These are phyloP conservation scores for Pangasius sanitwongsei DNA, from an alignment of 2,797 vertebrate genomes.

Conservation along the genomic window DNA sequence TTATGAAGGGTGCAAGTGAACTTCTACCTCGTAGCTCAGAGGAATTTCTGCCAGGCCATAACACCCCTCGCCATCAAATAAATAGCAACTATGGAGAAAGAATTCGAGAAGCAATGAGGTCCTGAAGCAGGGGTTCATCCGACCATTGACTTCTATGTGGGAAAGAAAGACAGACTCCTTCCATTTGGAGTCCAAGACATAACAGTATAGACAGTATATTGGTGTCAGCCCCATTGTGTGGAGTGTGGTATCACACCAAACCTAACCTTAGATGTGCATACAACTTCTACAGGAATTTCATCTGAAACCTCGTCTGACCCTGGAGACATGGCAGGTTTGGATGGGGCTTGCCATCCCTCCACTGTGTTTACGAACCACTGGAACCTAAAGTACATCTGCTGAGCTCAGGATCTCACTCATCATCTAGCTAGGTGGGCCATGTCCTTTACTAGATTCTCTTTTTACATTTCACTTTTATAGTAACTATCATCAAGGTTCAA, in stretches of 20 bases:
- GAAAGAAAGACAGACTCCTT: background rate
- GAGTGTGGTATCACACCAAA: background rate
- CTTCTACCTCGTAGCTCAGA: background rate
- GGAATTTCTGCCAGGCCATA: background rate
- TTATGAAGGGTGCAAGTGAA: background rate
- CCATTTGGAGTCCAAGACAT: background rate
- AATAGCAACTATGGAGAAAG: background rate
- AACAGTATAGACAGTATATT: background rate
- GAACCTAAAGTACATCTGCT: background rate
- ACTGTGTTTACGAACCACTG: background rate
- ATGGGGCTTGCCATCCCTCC: background rate
- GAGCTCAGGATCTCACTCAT: background rate
- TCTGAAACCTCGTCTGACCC: background rate
- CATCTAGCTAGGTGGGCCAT: background rate
- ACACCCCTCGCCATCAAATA: background rate
- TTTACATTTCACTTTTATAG: background rate
- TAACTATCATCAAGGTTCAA: background rate
- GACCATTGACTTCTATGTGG: background rate
- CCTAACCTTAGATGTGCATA: background rate
- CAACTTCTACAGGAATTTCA: background rate
- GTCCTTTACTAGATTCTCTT: background rate
- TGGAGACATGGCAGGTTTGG: background rate
- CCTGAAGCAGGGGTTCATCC: background rate
- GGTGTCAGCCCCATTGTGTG: background rate
- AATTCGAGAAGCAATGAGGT: background rate